A percentile compares a stretch with the other conserved stretches of the same genome.
phyloP scores from a whole-genome alignment of 2,888 invertebrate species.

The Hemicrepidius hirtus region DNA sequence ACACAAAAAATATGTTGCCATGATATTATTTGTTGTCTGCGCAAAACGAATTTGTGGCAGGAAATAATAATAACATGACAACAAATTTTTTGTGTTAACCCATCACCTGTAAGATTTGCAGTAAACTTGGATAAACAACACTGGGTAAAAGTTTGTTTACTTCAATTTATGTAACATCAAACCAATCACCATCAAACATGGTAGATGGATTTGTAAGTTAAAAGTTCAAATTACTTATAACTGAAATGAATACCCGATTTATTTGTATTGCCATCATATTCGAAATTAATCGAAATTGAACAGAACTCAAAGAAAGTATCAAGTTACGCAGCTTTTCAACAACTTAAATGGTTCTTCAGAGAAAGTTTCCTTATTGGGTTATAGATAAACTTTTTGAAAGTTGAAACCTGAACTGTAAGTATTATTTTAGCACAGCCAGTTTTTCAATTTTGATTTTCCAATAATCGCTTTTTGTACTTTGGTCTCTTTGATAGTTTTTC shows the following conservation, averaged over 20 bases:
- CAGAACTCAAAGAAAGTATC: neutral
- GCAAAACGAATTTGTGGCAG: too few species aligned
- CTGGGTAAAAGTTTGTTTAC: too few species aligned
- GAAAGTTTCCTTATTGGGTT: slow-evolving; percentile 5
- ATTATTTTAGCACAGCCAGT: neutral
- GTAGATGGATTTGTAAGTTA: too few species aligned
- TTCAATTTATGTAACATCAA: too few species aligned
- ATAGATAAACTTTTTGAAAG: slow-evolving; percentile 2
- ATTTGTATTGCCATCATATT: neutral
- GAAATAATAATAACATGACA: too few species aligned
- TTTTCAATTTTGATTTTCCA: slow-evolving; percentile 7
- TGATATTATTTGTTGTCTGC: too few species aligned
- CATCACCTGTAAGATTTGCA: too few species aligned
- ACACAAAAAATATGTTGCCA: too few species aligned
- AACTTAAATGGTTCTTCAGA: neutral
- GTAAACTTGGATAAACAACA: too few species aligned
- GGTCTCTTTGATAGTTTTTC: neutral
- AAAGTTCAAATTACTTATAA: too few species aligned
- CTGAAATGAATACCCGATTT: neutral
- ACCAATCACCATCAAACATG: too few species aligned
- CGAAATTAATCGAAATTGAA: neutral
- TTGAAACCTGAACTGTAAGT: neutral
- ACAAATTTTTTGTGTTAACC: too few species aligned
- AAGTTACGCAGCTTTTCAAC: slow-evolving; percentile 1
- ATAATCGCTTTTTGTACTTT: neutral